Percentiles rank a stretch among this genome's conserved stretches.
Evolutionary conservation across 2,888 invertebrate species (phyloP).

Genomic region (Matsumyia berberina): DNA sequence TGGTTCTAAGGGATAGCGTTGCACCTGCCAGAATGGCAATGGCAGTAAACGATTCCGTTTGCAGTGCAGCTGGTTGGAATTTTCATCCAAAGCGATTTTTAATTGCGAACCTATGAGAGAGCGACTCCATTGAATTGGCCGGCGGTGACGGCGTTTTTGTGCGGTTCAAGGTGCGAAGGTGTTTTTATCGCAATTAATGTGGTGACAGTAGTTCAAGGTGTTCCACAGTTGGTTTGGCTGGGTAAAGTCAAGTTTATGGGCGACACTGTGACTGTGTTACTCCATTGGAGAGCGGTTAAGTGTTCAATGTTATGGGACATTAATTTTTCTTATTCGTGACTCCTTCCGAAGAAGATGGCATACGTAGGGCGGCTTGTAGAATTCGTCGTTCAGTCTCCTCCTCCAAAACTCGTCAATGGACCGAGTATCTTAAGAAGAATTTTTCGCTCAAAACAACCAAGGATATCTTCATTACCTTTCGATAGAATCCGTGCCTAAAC

Average conservation of each 20-base stretch:
- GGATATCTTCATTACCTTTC: too few relatives aligned
- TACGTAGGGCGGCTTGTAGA: too few relatives aligned
- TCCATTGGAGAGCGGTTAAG: too few relatives aligned
- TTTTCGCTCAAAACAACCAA: too few relatives aligned
- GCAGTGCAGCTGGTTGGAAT: conserved; percentile 41
- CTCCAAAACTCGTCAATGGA: too few relatives aligned
- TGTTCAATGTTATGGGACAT: too few relatives aligned
- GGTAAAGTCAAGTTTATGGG: background rate
- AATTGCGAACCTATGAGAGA: conserved; percentile 39
- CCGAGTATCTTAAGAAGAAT: too few relatives aligned
- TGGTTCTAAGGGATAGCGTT: background rate
- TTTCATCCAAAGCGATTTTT: conserved; percentile 55
- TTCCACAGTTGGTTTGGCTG: background rate
- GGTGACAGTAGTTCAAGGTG: conserved; percentile 3
- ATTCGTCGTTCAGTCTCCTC: too few relatives aligned
- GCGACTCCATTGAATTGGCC: conserved; percentile 38
- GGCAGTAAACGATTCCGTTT: conserved; percentile 38
- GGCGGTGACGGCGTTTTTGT: conserved; percentile 10
- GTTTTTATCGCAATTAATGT: conserved; percentile 19
- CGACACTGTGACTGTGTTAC: too few relatives aligned
- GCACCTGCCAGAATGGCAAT: conserved; percentile 53
- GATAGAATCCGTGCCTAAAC: too few relatives aligned
- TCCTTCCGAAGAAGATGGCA: too few relatives aligned
- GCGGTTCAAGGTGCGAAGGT: conserved; percentile 31
- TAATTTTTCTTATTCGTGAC: too few relatives aligned